Evolutionary conservation across 2,888 invertebrate species (phyloP).

Genomic region (Megastigmus dorsalis): DNA sequence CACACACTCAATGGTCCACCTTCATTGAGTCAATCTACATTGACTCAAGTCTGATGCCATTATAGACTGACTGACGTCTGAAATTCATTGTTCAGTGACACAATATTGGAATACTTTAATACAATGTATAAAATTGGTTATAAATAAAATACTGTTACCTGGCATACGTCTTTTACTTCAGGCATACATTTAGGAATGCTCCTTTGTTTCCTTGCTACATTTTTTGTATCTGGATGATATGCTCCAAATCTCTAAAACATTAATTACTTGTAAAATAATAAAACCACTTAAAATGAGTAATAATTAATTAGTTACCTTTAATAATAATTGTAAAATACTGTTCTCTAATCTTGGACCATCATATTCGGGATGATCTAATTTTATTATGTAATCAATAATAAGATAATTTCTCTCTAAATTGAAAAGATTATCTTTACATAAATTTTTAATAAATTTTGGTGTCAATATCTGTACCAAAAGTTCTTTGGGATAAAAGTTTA

Average conservation of each 20-base stretch:
- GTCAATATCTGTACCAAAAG: slow-evolving; percentile 75
- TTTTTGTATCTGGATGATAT: no score
- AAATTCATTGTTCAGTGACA: no score
- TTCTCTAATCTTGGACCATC: slow-evolving; percentile 77
- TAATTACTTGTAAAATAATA: not conserved
- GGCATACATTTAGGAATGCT: no score
- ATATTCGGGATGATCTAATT: slow-evolving; percentile 79
- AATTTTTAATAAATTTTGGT: slow-evolving; percentile 76
- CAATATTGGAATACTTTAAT: no score
- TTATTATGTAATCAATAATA: slow-evolving; percentile 78
- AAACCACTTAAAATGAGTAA: no score
- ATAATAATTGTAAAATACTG: slow-evolving; percentile 75
- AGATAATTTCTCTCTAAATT: slow-evolving; percentile 78
- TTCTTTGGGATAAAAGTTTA: slow-evolving; percentile 56
- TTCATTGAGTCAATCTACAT: no score
- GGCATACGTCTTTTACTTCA: no score
- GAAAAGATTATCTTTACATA: slow-evolving; percentile 76
- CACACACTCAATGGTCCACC: no score
- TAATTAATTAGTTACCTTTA: no score
- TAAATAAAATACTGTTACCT: slow-evolving; percentile 2
- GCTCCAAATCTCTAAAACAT: slow-evolving; percentile 14
- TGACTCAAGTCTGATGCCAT: no score
- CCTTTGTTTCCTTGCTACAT: no score
- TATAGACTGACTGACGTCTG: no score
- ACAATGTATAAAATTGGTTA: not conserved